phyloP scores from a whole-genome alignment of 1,140 invertebrate genomes.

The Hylyphantes graminicola region DNA sequence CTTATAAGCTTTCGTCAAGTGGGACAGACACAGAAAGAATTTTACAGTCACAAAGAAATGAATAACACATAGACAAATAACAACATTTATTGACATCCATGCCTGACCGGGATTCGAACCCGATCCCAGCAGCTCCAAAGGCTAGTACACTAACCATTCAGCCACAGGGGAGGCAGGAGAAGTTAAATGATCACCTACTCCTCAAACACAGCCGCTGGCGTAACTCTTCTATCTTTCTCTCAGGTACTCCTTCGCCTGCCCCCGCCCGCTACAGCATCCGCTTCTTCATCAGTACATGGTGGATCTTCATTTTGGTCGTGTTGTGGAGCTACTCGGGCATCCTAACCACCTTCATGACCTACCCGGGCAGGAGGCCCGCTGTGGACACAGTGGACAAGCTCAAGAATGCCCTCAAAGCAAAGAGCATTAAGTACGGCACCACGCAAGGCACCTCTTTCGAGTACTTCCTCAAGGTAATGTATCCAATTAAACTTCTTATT shows the following conservation, averaged over 20 bases:
- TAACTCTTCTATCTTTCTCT: not conserved
- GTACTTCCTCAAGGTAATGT: conserved; percentile 17
- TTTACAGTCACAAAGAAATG: too few species aligned
- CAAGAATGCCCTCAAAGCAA: not conserved
- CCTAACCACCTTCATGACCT: conserved; percentile 76
- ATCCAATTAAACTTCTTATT: not conserved
- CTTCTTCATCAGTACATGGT: conserved; percentile 45
- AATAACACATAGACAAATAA: too few species aligned
- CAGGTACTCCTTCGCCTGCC: conserved; percentile 19
- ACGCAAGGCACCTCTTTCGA: conserved; percentile 27
- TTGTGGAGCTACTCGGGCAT: conserved; percentile 81
- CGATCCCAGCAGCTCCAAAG: too few species aligned
- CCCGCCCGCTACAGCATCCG: conserved; percentile 42
- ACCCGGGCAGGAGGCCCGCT: conserved; percentile 62
- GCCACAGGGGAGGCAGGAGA: too few species aligned
- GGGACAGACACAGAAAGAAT: too few species aligned
- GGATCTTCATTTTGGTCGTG: conserved; percentile 69
- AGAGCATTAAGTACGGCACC: conserved; percentile 24
- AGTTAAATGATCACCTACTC: too few species aligned
- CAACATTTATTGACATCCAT: too few species aligned
- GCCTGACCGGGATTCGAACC: too few species aligned
- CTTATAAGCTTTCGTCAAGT: too few species aligned
- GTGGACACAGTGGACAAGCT: conserved; percentile 46
- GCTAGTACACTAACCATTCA: too few species aligned
- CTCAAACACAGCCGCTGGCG: too few species aligned